phyloP scores from a whole-genome alignment of 92 coral and sea anemone genomes.

The Phymanthus crucifer region DNA sequence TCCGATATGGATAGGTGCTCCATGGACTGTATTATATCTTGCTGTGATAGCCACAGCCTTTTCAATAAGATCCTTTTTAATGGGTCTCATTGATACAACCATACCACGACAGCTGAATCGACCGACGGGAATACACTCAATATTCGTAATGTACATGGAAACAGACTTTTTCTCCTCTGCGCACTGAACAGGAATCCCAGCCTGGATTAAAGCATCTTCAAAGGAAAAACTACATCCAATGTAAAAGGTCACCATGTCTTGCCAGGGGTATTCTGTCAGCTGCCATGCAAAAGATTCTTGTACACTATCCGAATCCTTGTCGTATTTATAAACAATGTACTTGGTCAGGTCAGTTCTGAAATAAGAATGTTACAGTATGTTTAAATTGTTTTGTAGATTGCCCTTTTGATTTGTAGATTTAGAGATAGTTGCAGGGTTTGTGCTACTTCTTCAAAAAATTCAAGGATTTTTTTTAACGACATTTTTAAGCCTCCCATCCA shows the following conservation, averaged over 20 bases:
- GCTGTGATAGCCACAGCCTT: slow-evolving; percentile 74
- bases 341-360: slow-evolving; percentile 59
- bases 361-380: no score
- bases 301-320: slow-evolving; percentile 38
- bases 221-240: slow-evolving; percentile 96
- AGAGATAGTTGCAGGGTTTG: no score
- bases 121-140: slow-evolving; percentile 63
- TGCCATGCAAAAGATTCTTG: slow-evolving; percentile 12
- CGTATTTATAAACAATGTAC: slow-evolving; percentile 25
- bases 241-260: slow-evolving; percentile 83
- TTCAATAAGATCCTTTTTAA: slow-evolving; percentile 61
- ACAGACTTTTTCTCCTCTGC: slow-evolving; percentile 47
- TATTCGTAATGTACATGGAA: slow-evolving; percentile 72
- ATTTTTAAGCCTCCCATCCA: no score
- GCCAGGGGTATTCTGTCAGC: slow-evolving; percentile 58
- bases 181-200: slow-evolving; percentile 58
- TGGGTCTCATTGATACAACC: slow-evolving; percentile 94
- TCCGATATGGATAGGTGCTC: slow-evolving; percentile 96
- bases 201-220: slow-evolving; percentile 65
- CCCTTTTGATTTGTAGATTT: no score
- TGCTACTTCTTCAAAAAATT: no score
- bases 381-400: no score
- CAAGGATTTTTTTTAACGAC: no score
- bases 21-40: slow-evolving; percentile 79
- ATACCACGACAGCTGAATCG: slow-evolving; percentile 64